phyloP scores from a whole-genome alignment of 2,797 vertebrate genomes.

The Uromys caudimaculatus region DNA sequence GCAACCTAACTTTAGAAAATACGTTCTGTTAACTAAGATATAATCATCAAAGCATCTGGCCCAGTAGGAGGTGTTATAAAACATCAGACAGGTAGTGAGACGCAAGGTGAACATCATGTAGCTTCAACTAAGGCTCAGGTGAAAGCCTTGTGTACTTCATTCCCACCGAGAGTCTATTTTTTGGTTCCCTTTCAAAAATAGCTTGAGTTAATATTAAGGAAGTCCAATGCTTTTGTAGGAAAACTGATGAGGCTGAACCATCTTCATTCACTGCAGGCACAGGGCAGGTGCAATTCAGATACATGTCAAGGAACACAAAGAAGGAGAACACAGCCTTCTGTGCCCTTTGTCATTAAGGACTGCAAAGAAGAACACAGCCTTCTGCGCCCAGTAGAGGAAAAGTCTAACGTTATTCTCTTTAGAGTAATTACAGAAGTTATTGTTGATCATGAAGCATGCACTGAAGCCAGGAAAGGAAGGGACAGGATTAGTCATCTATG shows the following conservation, averaged over 20 bases:
- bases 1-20: background rate
- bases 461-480: background rate
- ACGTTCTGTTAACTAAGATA: background rate
- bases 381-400: background rate
- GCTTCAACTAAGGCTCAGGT: background rate
- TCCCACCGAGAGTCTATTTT: background rate
- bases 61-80: background rate
- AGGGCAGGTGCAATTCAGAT: background rate
- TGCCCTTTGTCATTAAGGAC: background rate
- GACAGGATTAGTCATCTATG: background rate
- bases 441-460: background rate
- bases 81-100: background rate
- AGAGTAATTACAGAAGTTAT: background rate
- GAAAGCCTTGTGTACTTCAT: rapidly evolving
- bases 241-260: background rate
- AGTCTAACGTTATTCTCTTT: background rate
- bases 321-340: background rate
- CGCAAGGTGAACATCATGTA: background rate
- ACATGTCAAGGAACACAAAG: background rate
- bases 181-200: background rate
- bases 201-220: background rate
- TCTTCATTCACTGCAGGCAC: background rate
- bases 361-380: background rate
- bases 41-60: background rate
- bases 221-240: background rate